Evolutionary conservation across 23 tunicate species (phyloP).

Genomic region (Corella eumyota): DNA sequence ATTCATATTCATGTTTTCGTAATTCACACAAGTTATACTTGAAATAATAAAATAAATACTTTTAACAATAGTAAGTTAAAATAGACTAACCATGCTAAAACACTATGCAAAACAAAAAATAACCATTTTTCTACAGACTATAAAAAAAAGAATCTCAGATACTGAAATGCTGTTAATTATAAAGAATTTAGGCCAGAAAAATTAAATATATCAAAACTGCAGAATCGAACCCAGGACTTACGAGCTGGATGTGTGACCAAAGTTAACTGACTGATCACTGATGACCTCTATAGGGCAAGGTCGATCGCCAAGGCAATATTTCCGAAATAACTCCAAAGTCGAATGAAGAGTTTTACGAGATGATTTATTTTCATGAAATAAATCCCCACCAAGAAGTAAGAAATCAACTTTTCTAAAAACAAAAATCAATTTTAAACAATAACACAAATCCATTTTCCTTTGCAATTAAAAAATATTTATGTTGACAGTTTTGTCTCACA

Average conservation of each 20-base stretch:
- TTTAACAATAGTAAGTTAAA: background rate
- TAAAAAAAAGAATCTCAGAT: too few species aligned
- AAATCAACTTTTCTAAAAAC: constrained; percentile 85
- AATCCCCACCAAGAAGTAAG: constrained; percentile 87
- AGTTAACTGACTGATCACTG: constrained; percentile 77
- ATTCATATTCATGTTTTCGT: constrained; percentile 85
- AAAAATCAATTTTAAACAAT: background rate
- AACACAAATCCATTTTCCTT: background rate
- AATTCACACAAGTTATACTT: constrained; percentile 72
- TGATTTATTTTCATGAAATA: constrained; percentile 95
- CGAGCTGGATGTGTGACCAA: constrained; percentile 93
- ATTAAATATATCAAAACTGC: too few species aligned
- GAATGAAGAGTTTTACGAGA: constrained; percentile 60
- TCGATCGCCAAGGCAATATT: constrained; percentile 74
- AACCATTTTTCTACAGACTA: too few species aligned
- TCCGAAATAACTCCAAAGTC: constrained; percentile 65
- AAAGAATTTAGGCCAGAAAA: too few species aligned
- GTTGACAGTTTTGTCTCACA: background rate
- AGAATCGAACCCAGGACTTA: too few species aligned
- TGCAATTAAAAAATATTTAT: background rate
- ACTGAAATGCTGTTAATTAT: too few species aligned
- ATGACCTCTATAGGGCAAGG: constrained; percentile 81
- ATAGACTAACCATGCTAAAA: background rate
- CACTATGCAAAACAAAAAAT: too few species aligned
- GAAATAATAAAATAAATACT: background rate